Conservation (phyloP, 2,797 vertebrate genomes). For the Nannoperca obscura region DNA sequence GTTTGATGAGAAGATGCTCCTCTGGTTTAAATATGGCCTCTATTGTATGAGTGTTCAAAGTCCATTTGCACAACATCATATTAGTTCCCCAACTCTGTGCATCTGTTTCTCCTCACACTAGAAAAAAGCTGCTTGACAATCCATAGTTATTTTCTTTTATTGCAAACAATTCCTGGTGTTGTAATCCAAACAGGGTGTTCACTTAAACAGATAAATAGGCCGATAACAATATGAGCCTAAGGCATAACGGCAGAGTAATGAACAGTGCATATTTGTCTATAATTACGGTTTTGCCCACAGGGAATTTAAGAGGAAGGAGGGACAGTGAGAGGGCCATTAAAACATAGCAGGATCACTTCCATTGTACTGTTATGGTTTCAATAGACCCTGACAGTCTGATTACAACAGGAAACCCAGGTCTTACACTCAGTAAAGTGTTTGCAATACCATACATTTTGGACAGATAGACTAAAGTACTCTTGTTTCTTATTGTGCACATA, state of each 20-base stretch:
- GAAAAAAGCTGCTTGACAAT: slow-evolving; percentile 64
- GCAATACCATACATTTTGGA: slow-evolving; percentile 39
- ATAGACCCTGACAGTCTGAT: slow-evolving; percentile 67
- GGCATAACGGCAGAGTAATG: slow-evolving; percentile 69
- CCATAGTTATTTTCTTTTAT: slow-evolving; percentile 63
- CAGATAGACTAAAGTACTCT: slow-evolving; percentile 17
- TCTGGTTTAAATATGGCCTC: slow-evolving; percentile 73
- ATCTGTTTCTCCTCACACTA: slow-evolving; percentile 82
- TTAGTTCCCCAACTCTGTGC: slow-evolving; percentile 67
- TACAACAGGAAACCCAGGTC: slow-evolving; percentile 62
- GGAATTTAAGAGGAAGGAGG: slow-evolving; percentile 66
- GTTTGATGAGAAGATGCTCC: slow-evolving; percentile 62
- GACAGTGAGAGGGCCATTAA: slow-evolving; percentile 62
- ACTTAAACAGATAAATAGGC: slow-evolving; percentile 70
- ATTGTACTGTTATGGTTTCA: slow-evolving; percentile 70
- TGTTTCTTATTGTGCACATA: slow-evolving; percentile 22
- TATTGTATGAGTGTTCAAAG: slow-evolving; percentile 76
- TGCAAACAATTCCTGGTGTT: slow-evolving; percentile 69
- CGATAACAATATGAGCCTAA: slow-evolving; percentile 67
- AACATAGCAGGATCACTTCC: slow-evolving; percentile 66
- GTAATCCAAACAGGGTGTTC: slow-evolving; percentile 81
- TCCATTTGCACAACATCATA: slow-evolving; percentile 72
- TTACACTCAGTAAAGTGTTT: slow-evolving; percentile 50
- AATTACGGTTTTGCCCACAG: slow-evolving; percentile 78
- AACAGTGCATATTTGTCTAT: slow-evolving; percentile 80